Conservation (phyloP, 2,888 invertebrate genomes). For the Callimorpha dominula region DNA sequence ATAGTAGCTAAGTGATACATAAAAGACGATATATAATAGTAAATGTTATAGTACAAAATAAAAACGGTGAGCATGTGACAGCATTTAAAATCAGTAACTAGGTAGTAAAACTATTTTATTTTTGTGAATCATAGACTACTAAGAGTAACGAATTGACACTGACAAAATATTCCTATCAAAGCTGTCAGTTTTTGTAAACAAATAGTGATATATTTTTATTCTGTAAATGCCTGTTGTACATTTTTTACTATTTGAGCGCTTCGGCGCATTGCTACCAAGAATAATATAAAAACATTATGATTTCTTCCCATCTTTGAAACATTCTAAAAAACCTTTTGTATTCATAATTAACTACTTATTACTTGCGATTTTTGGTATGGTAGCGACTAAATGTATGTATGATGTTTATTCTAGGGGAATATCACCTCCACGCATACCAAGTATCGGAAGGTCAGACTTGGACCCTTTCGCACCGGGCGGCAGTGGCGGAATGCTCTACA, state of each 20-base stretch:
- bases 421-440: slow-evolving; percentile 69
- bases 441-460: slow-evolving; percentile 91
- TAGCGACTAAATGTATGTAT: slow-evolving; percentile 8
- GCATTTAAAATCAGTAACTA: not conserved
- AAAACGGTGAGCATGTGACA: too few species aligned
- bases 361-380: slow-evolving; percentile 2
- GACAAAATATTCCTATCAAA: not conserved
- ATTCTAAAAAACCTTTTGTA: not conserved
- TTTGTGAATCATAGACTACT: not conserved
- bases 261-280: not conserved
- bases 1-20: too few species aligned
- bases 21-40: too few species aligned
- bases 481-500: slow-evolving; percentile 92
- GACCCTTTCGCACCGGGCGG: slow-evolving; percentile 90
- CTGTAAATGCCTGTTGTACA: not conserved
- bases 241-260: not conserved
- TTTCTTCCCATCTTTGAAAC: not conserved
- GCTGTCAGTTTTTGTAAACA: slow-evolving; percentile 9
- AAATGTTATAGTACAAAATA: too few species aligned
- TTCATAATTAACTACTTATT: slow-evolving; percentile 2
- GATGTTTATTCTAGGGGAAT: slow-evolving; percentile 64
- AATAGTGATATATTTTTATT: not conserved
- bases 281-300: not conserved
- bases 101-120: not conserved
- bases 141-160: not conserved